Base-by-base conservation (phyloP, 2,113 vertebrate species). In the Pungitius pungitius region DNA sequence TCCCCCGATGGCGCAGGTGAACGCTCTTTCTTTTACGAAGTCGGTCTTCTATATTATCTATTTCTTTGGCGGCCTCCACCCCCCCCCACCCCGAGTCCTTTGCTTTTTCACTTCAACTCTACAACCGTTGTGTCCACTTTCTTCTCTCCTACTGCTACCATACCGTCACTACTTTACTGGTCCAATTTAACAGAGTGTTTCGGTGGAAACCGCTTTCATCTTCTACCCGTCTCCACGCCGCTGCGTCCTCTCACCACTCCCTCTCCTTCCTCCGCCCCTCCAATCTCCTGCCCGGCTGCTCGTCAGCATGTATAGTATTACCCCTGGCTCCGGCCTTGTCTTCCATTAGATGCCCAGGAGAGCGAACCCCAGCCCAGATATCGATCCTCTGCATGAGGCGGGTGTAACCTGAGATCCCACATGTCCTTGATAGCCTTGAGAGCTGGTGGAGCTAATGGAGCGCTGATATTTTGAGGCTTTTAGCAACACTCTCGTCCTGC, bases 321-420 rank as follows among this genome's bases (percentile, higher is more conserved):
- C 97, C 92, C 93, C 93, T 88, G 85, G 94, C 95, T 96, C 95
- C 93, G 93, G 93, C 92, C 94, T 94, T 89, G 94, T 94, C 95
- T 95, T 94, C 96, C 95, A 97, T 98, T 98, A 97, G 95, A 91
- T 93, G 94, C 96, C 95, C 95, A 76, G 85, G 96, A 97, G 97
- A 97, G 94, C 93, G 93, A 98, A 97, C 94, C 93, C 94, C 93
- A 96, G 93, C 95, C 95, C 93, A 94, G 91, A 94, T 97, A 99
- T 99, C 94, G 97, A 99, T 99, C 95, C 92, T 91, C 85, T 93
- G 92, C 94, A 95, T 96, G 94, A n/a, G 93, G 69, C 93, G 92
- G 78, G 93, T 93, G 96, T 97, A 98, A 98, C 95, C 88, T 91
- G 96, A 98, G 95, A 95, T 94, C 75, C 90, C 91, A 73, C 78